A percentile compares a stretch with the other conserved stretches of the same genome.
phyloP scores from a whole-genome alignment of 1,140 invertebrate species.

The Calycopis cecrops region DNA sequence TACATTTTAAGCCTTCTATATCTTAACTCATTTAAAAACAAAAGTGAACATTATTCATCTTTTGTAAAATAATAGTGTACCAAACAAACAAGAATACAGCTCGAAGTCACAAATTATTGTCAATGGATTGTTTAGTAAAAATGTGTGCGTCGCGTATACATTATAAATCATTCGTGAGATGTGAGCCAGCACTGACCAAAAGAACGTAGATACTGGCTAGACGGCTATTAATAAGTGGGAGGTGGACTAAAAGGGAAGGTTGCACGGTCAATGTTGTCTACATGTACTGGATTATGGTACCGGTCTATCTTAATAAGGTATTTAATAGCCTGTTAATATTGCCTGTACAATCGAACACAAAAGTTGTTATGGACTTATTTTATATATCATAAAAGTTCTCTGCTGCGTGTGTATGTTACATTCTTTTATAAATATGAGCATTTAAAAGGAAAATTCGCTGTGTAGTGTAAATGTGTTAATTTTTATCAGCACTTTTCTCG shows the following conservation, averaged over 20 bases:
- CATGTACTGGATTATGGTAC: slow-evolving; percentile 34
- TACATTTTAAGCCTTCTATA: too few relatives aligned
- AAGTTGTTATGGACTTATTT: neutral
- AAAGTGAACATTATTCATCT: neutral
- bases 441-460: too few relatives aligned
- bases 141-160: neutral
- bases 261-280: slow-evolving; percentile 34
- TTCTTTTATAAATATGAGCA: too few relatives aligned
- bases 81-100: neutral
- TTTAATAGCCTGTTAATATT: slow-evolving; percentile 15
- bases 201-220: slow-evolving; percentile 17
- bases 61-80: neutral
- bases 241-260: slow-evolving; percentile 42
- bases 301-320: slow-evolving; percentile 34
- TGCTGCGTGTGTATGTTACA: too few relatives aligned
- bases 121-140: neutral
- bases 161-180: slow-evolving; percentile 4
- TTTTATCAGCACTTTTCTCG: neutral
- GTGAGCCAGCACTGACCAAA: slow-evolving; percentile 10
- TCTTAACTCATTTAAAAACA: neutral
- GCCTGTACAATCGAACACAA: neutral
- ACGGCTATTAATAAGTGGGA: slow-evolving; percentile 37
- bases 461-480: too few relatives aligned
- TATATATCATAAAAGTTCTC: neutral
- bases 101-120: slow-evolving; percentile 1